Evolutionary conservation across 2,113 vertebrate genomes (phyloP).

Genomic region (Spilogale gracilis): DNA sequence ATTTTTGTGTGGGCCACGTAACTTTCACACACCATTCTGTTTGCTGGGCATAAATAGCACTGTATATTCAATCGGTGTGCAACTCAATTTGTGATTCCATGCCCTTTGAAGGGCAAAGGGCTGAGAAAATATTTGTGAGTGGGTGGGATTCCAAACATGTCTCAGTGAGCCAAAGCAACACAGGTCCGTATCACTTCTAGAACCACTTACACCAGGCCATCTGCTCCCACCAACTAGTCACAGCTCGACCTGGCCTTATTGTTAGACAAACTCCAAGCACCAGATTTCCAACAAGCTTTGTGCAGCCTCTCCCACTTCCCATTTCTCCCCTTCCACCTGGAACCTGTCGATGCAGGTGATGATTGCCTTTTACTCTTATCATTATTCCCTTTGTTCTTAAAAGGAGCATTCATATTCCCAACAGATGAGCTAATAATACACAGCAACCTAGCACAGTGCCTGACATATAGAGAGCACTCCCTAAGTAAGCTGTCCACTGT

Average conservation of each 20-base stretch:
- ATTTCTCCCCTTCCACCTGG: neutral
- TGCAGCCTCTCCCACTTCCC: neutral
- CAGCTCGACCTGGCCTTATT: neutral
- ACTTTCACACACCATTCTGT: neutral
- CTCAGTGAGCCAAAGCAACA: neutral
- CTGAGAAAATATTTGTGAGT: neutral
- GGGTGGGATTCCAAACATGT: neutral
- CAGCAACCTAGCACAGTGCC: neutral
- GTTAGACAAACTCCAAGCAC: neutral
- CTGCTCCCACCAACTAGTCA: neutral
- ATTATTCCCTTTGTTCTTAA: slow-evolving; percentile 49
- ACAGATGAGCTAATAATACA: neutral
- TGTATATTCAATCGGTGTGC: neutral
- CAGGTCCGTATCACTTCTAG: neutral
- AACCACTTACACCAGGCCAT: neutral
- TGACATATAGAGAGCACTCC: neutral
- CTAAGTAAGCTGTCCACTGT: neutral
- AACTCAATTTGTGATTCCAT: neutral
- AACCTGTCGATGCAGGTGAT: neutral
- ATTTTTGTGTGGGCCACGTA: neutral
- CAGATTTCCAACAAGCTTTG: neutral
- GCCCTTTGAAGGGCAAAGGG: neutral
- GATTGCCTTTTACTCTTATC: neutral
- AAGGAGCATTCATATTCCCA: neutral
- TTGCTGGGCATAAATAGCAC: neutral